Evolutionary conservation across 2,888 invertebrate genomes (phyloP).

Genomic region (Poecilobothrus nobilitatus): DNA sequence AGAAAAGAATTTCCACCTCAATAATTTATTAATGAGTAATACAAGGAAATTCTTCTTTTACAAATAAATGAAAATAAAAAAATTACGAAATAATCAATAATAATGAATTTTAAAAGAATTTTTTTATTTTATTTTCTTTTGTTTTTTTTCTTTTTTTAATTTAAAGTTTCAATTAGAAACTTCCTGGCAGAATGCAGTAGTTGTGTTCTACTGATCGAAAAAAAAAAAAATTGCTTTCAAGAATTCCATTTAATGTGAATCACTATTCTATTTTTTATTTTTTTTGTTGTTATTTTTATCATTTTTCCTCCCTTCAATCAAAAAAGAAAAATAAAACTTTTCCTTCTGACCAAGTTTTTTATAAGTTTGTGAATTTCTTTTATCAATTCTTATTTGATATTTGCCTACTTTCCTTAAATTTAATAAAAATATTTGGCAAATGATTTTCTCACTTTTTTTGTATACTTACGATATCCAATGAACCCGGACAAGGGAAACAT

Average conservation of each 20-base stretch:
- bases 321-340: too few species aligned
- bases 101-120: background rate
- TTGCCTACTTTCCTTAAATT: too few species aligned
- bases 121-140: too few species aligned
- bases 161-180: background rate
- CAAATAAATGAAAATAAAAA: background rate
- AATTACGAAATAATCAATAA: background rate
- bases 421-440: too few species aligned
- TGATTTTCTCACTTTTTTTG: too few species aligned
- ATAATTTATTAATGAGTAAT: slow-evolving; percentile 1
- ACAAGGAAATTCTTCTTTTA: background rate
- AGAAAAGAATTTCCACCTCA: background rate
- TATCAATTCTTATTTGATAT: too few species aligned
- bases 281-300: background rate
- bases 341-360: too few species aligned
- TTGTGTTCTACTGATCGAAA: background rate
- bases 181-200: background rate
- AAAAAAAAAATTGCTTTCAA: background rate
- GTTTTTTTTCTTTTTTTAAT: background rate
- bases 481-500: too few species aligned
- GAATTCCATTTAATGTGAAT: background rate
- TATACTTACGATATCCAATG: too few species aligned
- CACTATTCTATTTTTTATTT: background rate
- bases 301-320: background rate
- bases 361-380: too few species aligned